These are phyloP conservation scores for Leptodactylus fuscus DNA, from an alignment of 2,113 vertebrate species.

Conservation along the genomic window DNA sequence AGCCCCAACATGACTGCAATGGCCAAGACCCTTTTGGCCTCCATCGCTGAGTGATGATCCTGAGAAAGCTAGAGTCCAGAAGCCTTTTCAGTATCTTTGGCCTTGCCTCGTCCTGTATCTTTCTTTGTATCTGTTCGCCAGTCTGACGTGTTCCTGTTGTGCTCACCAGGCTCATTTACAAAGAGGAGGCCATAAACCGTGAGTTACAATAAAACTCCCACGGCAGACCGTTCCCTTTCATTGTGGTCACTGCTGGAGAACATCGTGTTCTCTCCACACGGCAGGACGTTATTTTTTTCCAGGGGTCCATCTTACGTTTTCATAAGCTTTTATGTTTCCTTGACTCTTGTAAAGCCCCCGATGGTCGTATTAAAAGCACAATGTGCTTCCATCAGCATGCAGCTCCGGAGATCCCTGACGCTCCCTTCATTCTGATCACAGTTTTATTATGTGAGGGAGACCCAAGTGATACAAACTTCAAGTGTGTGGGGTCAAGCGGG, in stretches of 20 bases:
- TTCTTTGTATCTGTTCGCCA: background rate
- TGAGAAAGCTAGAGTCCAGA: too few relatives aligned
- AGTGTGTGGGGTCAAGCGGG: constrained; percentile 40
- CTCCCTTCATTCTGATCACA: background rate
- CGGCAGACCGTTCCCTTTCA: background rate
- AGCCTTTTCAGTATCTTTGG: background rate
- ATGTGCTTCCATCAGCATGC: constrained; percentile 17
- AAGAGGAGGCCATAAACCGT: constrained; percentile 12
- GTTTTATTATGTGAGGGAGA: constrained; percentile 32
- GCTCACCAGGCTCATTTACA: constrained; percentile 38
- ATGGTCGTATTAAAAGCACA: constrained; percentile 23
- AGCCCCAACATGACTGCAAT: too few relatives aligned
- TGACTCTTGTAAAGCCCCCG: background rate
- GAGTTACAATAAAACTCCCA: constrained; percentile 42
- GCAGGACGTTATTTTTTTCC: constrained; percentile 20
- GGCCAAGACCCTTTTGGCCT: too few relatives aligned
- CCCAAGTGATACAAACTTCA: constrained; percentile 52
- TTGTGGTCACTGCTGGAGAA: constrained; percentile 26
- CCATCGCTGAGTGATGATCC: too few relatives aligned
- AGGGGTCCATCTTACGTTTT: constrained; percentile 32
- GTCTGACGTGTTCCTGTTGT: constrained; percentile 22
- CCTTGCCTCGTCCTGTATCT: background rate
- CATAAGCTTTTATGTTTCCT: constrained; percentile 41
- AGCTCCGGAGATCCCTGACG: constrained; percentile 5
- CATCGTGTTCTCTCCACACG: constrained; percentile 16